Evolutionary conservation across 2,888 invertebrate genomes (phyloP), one percentile per base, ranked within the genome.

Genomic region (Pachymerium ferrugineum): DNA sequence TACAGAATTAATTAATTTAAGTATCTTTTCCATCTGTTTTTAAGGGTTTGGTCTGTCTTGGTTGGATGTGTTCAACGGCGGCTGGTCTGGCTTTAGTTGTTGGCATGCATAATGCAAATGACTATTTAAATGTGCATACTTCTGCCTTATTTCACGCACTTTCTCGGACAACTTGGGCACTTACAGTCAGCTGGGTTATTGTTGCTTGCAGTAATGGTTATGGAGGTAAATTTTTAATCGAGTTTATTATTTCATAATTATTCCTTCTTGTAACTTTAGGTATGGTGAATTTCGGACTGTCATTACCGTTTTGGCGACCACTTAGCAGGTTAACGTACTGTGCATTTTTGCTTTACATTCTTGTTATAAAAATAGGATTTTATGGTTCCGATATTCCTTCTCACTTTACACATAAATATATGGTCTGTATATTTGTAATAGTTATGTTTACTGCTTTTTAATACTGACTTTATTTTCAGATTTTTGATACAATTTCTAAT

Each of bases 131-230:
- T 54, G 19, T 54, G 22, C 3, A 10, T 10, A 1, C 16, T 0
- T 19, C 19, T 19, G 19, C 47, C 0, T n/a, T 70, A 10, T 86
- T 84, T 77, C 79, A 84, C 54, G 80, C 83, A 2, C 77, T 84
- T 35, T 80, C 82, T 67, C 79, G 84, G 74, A 82, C 84, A 14
- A 80, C 82, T 12, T 87, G 86, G 86, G 81, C 83, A 1, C 73
- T 83, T 2, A 83, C 83, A 2, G 77, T 86, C 8, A 81, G 80
- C 42, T 87, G 86, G 86, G 81, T 87, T 5, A 82, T 87, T 70
- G 84, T 84, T 78, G 83, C 85, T 47, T 86, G 86, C 76, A 80
- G 81, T 19, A 80, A 82, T 69, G 86, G 86, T 30, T 81, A 84
- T 77, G 86, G 85, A 79, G 85, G 85, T 72, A 74, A 74, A 22